Evolutionary conservation across 2,113 vertebrate species (phyloP), one percentile per base, ranked within the genome.

Genomic region (Oryzias javanicus): DNA sequence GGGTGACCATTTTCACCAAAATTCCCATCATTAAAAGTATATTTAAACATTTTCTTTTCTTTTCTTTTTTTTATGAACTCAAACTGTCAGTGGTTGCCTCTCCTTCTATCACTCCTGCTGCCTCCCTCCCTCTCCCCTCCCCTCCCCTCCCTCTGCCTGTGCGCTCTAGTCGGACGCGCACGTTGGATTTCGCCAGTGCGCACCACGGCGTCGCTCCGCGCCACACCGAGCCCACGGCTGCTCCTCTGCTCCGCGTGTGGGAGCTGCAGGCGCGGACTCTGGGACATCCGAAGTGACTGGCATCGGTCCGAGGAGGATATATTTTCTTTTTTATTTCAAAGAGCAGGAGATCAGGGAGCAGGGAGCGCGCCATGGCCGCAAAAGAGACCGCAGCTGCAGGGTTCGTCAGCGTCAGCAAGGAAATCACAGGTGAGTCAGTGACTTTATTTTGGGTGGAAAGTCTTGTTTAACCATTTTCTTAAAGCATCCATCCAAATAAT

Each of bases 351-450:
- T 64, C 55, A 58, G 53, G 60, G 17, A 47, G 56, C 25, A 48
- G 20, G 65, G 54, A 75, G 69, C 72, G 72, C 76, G 83, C 73
- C 68, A 92, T 92, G 91, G 91, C 90, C 64, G 77, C 86, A 10
- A 91, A 90, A 66, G 91, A 92, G 42, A 77, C 19, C 67, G 49
- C 76, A 10, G 60, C 85, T 16, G 54, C 80, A 55, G 81, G 82
- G 44, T 91, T 90, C 63, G 67, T 67, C 48, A 80, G 54, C 78
- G 88, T 92, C 74, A 87, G 85, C 84, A 85, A 86, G 42, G 91
- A 92, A 50, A 88, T 91, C 71, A 89, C 91, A 90, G 91, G 91
- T 91, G 76, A 86, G 78, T 77, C 35, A 3, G 35, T 3, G 35
- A 35, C 35, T 24, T 44, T 35, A 3, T 42, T 0, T 1, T 68